phyloP scores from a whole-genome alignment of 2,888 invertebrate species.

The Chrysina gloriosa region DNA sequence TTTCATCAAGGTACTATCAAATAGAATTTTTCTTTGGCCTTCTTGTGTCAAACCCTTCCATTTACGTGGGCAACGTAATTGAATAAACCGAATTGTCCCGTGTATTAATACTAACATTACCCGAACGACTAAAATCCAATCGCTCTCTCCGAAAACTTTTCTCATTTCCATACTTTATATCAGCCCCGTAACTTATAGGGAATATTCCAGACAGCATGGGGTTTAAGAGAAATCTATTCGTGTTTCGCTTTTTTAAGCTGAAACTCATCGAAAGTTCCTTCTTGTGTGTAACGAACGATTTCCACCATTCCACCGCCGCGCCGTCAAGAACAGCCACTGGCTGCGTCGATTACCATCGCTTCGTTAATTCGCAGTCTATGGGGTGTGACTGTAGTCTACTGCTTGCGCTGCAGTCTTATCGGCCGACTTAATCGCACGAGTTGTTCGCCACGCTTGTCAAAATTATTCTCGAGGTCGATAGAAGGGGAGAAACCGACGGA shows the following conservation, averaged over 20 bases:
- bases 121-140: too few relatives aligned
- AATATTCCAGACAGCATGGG: too few relatives aligned
- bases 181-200: too few relatives aligned
- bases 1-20: too few relatives aligned
- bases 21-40: too few relatives aligned
- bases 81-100: too few relatives aligned
- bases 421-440: slow-evolving; percentile 13
- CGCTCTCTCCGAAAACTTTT: too few relatives aligned
- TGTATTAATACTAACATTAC: too few relatives aligned
- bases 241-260: neutral
- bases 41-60: too few relatives aligned
- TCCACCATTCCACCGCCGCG: neutral
- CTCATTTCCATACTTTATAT: too few relatives aligned
- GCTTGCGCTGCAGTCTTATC: slow-evolving; percentile 7
- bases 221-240: neutral
- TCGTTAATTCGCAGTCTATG: slow-evolving; percentile 25
- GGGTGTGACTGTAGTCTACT: slow-evolving; percentile 24
- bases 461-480: slow-evolving; percentile 27
- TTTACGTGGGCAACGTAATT: too few relatives aligned
- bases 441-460: slow-evolving; percentile 35
- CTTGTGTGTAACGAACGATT: slow-evolving; percentile 21
- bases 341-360: slow-evolving; percentile 33
- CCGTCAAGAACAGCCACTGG: slow-evolving; percentile 21
- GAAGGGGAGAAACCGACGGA: slow-evolving; percentile 1
- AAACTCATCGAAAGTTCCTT: slow-evolving; percentile 8